Evolutionary conservation across 1,140 invertebrate genomes (phyloP).

Genomic region (Drosophila athabasca): DNA sequence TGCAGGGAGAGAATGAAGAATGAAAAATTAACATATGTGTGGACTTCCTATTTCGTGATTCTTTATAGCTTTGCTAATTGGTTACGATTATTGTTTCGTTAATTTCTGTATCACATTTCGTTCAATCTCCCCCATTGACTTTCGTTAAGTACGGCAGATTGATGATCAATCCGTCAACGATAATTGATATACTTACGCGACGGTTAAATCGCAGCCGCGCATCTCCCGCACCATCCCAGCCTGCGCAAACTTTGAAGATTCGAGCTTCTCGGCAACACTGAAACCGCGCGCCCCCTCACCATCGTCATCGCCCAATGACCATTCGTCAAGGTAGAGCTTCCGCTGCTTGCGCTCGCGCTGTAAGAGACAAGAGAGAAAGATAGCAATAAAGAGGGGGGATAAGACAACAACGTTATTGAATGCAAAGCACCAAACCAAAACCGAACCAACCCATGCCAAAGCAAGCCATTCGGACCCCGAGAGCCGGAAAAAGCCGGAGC

Average conservation of each 20-base stretch:
- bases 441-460: too few relatives aligned
- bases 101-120: background rate
- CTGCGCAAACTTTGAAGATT: constrained; percentile 90
- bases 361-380: constrained; percentile 35
- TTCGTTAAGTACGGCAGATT: background rate
- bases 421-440: too few relatives aligned
- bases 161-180: constrained; percentile 19
- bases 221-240: constrained; percentile 93
- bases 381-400: constrained; percentile 4
- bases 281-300: constrained; percentile 94
- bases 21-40: background rate
- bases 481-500: constrained; percentile 35
- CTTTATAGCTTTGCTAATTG: too few relatives aligned
- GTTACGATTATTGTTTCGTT: background rate
- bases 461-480: constrained; percentile 1
- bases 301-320: constrained; percentile 94
- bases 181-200: constrained; percentile 85
- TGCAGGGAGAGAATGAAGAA: constrained; percentile 27
- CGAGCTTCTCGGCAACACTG: constrained; percentile 96
- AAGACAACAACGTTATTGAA: constrained; percentile 29
- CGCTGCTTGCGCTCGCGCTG: constrained; percentile 95
- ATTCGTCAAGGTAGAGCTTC: constrained; percentile 97
- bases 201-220: constrained; percentile 90
- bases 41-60: background rate
- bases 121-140: background rate